Evolutionary conservation across 2,888 invertebrate species (phyloP).

Genomic region (Psylliodes chrysocephalus): DNA sequence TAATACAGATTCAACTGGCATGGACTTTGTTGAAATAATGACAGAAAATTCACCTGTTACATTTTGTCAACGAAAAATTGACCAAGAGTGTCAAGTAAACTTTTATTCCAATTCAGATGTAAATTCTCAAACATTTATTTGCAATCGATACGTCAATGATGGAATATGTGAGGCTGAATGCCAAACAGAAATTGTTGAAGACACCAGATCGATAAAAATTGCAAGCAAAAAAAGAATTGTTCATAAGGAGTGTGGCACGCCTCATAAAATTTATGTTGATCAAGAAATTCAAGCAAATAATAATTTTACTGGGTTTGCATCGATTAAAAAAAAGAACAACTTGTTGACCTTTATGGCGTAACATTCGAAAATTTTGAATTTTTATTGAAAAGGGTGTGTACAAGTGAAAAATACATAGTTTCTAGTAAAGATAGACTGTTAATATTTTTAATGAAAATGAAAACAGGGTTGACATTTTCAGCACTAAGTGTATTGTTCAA

Average conservation of each 20-base stretch:
- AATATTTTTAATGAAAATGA: conserved; percentile 40
- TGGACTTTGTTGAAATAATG: neutral
- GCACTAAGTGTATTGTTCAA: conserved; percentile 22
- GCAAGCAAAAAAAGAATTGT: no score
- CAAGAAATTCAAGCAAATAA: neutral
- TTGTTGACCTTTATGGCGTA: neutral
- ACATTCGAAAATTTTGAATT: neutral
- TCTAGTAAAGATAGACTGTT: conserved; percentile 30
- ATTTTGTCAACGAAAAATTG: neutral
- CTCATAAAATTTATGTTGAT: no score
- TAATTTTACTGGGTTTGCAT: neutral
- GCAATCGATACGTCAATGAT: no score
- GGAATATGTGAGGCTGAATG: no score
- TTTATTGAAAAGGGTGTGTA: neutral
- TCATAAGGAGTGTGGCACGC: no score
- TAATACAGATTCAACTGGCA: neutral
- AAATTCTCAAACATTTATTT: no score
- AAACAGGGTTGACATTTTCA: conserved; percentile 38
- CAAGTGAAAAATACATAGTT: neutral
- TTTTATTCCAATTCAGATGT: neutral
- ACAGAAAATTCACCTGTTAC: neutral
- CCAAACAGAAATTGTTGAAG: no score
- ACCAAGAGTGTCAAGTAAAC: neutral
- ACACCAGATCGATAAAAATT: no score
- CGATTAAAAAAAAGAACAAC: neutral